phyloP scores from a whole-genome alignment of 2,113 vertebrate species.

The Leptodactylus fuscus region DNA sequence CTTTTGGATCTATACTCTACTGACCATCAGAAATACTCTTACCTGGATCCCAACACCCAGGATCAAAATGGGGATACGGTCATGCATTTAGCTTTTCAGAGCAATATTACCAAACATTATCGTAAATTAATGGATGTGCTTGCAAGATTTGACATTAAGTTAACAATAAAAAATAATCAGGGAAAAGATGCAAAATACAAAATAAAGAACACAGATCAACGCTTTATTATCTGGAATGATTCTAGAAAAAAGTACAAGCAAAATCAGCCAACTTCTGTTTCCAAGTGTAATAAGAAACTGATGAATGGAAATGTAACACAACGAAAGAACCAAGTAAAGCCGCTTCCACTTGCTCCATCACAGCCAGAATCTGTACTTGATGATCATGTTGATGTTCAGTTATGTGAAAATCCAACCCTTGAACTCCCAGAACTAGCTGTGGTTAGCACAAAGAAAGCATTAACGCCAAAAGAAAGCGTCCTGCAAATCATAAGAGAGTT shows the following conservation, averaged over 20 bases:
- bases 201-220: slow-evolving; percentile 74
- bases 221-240: slow-evolving; percentile 74
- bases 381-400: neutral
- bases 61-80: slow-evolving; percentile 76
- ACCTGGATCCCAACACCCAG: slow-evolving; percentile 76
- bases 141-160: slow-evolving; percentile 76
- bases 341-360: slow-evolving; percentile 48
- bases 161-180: slow-evolving; percentile 76
- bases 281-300: slow-evolving; percentile 43
- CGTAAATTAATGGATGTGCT: slow-evolving; percentile 69
- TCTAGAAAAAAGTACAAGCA: slow-evolving; percentile 67
- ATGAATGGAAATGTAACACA: slow-evolving; percentile 60
- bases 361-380: rapidly evolving
- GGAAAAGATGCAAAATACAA: slow-evolving; percentile 73
- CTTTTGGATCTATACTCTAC: slow-evolving; percentile 74
- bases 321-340: slow-evolving; percentile 59
- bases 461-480: slow-evolving; percentile 69
- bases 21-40: slow-evolving; percentile 67
- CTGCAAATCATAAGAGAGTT: slow-evolving; percentile 69
- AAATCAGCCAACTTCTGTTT: slow-evolving; percentile 52
- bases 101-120: slow-evolving; percentile 67
- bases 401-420: neutral
- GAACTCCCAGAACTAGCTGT: slow-evolving; percentile 50
- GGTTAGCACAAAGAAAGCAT: slow-evolving; percentile 50
- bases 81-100: slow-evolving; percentile 80